phyloP scores from a whole-genome alignment of 2,113 vertebrate species.

The Tragulus kanchil region DNA sequence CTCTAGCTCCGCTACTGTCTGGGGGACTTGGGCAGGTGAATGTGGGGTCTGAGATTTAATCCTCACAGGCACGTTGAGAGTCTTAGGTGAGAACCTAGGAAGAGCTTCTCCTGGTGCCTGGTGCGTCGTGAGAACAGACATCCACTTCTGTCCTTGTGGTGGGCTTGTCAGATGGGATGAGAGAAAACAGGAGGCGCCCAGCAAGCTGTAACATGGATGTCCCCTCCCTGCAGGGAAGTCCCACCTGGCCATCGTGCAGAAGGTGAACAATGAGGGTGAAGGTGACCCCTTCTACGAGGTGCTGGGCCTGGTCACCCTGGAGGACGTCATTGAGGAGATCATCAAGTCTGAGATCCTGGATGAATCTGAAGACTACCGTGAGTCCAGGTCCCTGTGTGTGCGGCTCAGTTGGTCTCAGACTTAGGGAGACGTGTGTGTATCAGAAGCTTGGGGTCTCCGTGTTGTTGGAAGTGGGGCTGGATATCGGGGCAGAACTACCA shows the following conservation, averaged over 20 bases:
- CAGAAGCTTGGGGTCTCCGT: not conserved
- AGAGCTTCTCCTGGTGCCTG: not conserved
- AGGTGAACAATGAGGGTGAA: conserved; percentile 98
- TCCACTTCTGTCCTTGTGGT: not conserved
- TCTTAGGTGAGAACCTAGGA: not conserved
- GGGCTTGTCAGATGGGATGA: not conserved
- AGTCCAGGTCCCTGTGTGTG: conserved; percentile 72
- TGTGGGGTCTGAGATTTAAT: not conserved
- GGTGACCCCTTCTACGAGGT: conserved; percentile 99
- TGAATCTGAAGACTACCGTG: conserved; percentile 93
- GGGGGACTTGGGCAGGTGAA: not conserved
- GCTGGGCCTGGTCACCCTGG: conserved; percentile 95
- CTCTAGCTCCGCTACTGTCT: fast-evolving
- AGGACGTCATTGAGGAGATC: conserved; percentile 97
- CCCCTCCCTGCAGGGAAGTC: conserved; percentile 93
- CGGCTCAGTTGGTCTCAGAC: not conserved
- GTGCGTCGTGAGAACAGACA: fast-evolving
- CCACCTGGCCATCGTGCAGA: conserved; percentile 99
- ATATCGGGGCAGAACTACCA: not conserved
- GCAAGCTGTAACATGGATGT: not conserved
- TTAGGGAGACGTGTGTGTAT: fast-evolving
- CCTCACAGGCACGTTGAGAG: not conserved
- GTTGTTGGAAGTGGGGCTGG: not conserved
- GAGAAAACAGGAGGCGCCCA: not conserved
- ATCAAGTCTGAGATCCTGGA: conserved; percentile 96